Conservation (phyloP, 2,113 vertebrate genomes). For the Mola mola region DNA sequence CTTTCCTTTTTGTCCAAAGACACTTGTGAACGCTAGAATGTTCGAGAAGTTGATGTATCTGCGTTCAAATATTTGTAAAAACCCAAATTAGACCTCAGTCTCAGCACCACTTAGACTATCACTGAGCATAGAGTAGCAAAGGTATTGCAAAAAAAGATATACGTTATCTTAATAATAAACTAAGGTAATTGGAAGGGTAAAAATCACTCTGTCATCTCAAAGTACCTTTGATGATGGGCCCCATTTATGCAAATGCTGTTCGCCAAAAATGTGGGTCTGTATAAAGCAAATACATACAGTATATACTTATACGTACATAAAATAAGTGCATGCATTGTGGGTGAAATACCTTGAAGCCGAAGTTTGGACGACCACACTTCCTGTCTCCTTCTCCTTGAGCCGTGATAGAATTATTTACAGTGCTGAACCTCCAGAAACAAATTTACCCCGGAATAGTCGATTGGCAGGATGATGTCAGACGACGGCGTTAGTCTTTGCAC, state of each 20-base stretch:
- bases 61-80: slow-evolving; percentile 5
- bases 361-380: not conserved
- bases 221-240: slow-evolving; percentile 48
- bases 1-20: not conserved
- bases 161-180: not conserved
- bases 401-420: slow-evolving; percentile 41
- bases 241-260: slow-evolving; percentile 7
- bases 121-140: slow-evolving; percentile 45
- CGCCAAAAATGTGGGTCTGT: slow-evolving; percentile 35
- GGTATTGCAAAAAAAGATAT: slow-evolving; percentile 16
- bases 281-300: slow-evolving; percentile 11
- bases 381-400: not conserved
- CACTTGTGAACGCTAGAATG: not conserved
- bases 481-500: slow-evolving; percentile 18
- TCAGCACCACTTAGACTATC: slow-evolving; percentile 33
- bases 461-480: slow-evolving; percentile 21
- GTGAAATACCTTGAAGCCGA: slow-evolving; percentile 28
- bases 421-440: slow-evolving; percentile 12
- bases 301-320: slow-evolving; percentile 46
- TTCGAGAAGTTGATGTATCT: not conserved
- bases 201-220: slow-evolving; percentile 7
- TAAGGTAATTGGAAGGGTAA: slow-evolving; percentile 31
- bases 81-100: slow-evolving; percentile 16
- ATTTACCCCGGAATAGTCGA: slow-evolving; percentile 10
- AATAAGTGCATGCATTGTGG: slow-evolving; percentile 69